Percentiles rank a stretch among this genome's conserved stretches.
phyloP scores from a whole-genome alignment of 1,140 invertebrate species.

The Brachionus rubens region DNA sequence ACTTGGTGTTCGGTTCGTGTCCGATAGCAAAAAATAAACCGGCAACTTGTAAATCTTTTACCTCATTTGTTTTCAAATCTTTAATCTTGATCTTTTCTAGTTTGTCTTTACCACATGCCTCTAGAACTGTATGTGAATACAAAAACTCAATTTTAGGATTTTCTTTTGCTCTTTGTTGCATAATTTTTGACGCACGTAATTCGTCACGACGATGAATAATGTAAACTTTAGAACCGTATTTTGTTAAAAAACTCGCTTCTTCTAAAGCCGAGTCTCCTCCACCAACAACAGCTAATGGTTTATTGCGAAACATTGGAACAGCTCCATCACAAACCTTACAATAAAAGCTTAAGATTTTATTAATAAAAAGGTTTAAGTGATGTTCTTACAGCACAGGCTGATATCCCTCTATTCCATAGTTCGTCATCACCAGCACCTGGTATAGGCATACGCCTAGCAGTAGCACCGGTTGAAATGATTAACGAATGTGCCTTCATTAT shows the following conservation, averaged over 20 bases:
- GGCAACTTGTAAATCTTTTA: conserved; percentile 9
- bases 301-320: conserved; percentile 12
- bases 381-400: conserved; percentile 9
- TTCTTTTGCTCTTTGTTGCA: conserved; percentile 4
- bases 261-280: conserved; percentile 38
- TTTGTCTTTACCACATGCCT: conserved; percentile 5
- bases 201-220: conserved; percentile 42
- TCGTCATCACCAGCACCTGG: conserved; percentile 20
- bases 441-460: conserved; percentile 3
- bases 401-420: conserved; percentile 17
- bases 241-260: conserved; percentile 38
- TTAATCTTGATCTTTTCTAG: not conserved
- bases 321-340: conserved; percentile 36
- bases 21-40: conserved; percentile 38
- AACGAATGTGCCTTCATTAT: conserved; percentile 12
- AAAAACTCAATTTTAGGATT: conserved; percentile 36
- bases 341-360: not conserved
- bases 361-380: not conserved
- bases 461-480: conserved; percentile 22
- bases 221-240: conserved; percentile 16
- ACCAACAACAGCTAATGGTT: conserved; percentile 17
- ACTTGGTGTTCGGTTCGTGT: conserved; percentile 8
- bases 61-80: conserved; percentile 20
- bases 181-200: conserved; percentile 23
- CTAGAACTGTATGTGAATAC: conserved; percentile 9